Evolutionary conservation across 53 echinoderm and acorn worm genomes (phyloP), one percentile per base, ranked within the genome.

Genomic region (Pentamera pediparva): DNA sequence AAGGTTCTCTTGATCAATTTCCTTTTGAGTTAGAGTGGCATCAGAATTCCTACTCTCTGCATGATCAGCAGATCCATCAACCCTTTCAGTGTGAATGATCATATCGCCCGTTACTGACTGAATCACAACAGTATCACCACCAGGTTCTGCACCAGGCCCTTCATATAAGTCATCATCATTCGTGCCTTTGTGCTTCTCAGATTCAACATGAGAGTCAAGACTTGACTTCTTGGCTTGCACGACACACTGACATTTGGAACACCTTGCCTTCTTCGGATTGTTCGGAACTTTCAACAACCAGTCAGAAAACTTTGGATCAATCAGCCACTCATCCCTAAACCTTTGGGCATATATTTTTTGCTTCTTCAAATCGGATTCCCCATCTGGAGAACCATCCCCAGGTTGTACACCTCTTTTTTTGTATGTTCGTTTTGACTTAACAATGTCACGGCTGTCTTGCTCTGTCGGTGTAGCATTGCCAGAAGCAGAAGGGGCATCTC

Each of bases 141-240:
- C n/a, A 21, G 57, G 57, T 56, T 56, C 57, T 11, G 28, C 57
- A 56, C 31, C 57, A 7, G 53, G 24, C 24, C 27, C 57, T 29
- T 56, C 57, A 56, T 29, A 56, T 24, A 56, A 56, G 31, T 56
- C 57, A 56, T 56, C 57, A 24, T 56, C 57, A 56, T 56, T 56
- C 28, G 31, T 56, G 31, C 57, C 57, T 26, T 57, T 57, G 58
- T 57, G 58, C 17, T 57, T 57, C 58, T 57, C 58, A 28, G 58
- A 57, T 17, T 57, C 29, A 57, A 57, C 58, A 57, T 57, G 58
- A 10, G 58, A 57, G 28, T 57, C 58, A 57, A 57, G 58, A 20
- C 58, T 57, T 0, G 58, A 57, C 31, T 57, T 57, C 21, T 57
- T 57, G 12, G 58, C 58, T 57, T 57, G 58, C 4, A 57, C 32